These are phyloP conservation scores for Timema podura DNA, from an alignment of 2,888 invertebrate genomes.

Conservation along the genomic window DNA sequence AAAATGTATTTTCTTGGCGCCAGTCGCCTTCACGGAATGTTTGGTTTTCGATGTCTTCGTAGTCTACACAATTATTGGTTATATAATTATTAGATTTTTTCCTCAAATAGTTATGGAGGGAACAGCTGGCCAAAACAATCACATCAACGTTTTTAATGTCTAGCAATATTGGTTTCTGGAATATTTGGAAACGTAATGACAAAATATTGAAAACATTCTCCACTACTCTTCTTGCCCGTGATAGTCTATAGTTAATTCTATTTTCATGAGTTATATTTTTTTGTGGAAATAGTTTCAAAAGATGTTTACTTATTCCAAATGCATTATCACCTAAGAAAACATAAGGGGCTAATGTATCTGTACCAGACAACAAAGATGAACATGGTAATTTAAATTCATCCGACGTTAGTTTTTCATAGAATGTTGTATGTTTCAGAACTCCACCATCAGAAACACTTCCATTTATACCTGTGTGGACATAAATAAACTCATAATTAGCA, in stretches of 20 bases:
- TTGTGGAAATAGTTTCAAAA: constrained; percentile 30
- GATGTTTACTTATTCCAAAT: constrained; percentile 28
- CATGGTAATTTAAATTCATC: constrained; percentile 27
- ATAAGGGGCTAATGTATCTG: constrained; percentile 27
- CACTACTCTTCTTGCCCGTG: constrained; percentile 28
- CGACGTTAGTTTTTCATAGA: constrained; percentile 23
- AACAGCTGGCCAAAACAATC: constrained; percentile 28
- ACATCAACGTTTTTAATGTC: constrained; percentile 27
- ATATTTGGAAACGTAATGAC: constrained; percentile 28
- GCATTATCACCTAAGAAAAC: constrained; percentile 31
- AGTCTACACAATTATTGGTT: constrained; percentile 9
- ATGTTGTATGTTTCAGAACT: constrained; percentile 23
- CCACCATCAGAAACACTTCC: constrained; percentile 11
- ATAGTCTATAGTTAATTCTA: constrained; percentile 30
- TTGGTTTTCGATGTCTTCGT: constrained; percentile 13
- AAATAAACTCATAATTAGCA: constrained; percentile 8
- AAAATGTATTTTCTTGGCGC: neutral
- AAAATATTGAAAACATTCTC: constrained; percentile 32
- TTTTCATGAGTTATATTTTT: constrained; percentile 24
- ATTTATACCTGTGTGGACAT: constrained; percentile 4
- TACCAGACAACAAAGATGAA: neutral
- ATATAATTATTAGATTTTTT: constrained; percentile 14
- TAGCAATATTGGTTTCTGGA: constrained; percentile 29
- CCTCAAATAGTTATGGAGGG: constrained; percentile 23
- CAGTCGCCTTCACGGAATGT: constrained; percentile 16